Evolutionary conservation across 1,140 invertebrate species (phyloP).

Genomic region (Conus ventricosus): DNA sequence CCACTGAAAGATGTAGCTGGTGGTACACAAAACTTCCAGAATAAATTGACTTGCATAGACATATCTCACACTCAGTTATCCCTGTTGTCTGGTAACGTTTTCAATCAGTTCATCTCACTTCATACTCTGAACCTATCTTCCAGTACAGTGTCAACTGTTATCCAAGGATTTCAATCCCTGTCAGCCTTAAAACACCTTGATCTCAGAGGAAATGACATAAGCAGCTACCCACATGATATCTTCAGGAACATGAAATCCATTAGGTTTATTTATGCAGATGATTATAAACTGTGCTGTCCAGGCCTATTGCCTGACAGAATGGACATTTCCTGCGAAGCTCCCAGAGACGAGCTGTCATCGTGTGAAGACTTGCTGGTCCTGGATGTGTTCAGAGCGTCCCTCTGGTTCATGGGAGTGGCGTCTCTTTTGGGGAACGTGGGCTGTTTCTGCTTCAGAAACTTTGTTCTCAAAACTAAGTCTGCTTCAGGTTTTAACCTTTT

Average conservation of each 20-base stretch:
- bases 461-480: neutral
- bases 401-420: neutral
- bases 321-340: neutral
- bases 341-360: neutral
- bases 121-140: neutral
- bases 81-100: neutral
- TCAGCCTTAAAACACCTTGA: neutral
- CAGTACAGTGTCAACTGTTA: neutral
- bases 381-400: neutral
- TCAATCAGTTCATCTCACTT: neutral
- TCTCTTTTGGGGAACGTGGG: neutral
- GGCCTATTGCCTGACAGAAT: neutral
- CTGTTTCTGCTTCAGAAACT: neutral
- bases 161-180: neutral
- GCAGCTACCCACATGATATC: neutral
- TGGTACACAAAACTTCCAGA: neutral
- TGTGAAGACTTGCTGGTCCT: neutral
- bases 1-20: neutral
- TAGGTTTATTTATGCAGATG: neutral
- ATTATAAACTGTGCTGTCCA: conserved; percentile 5
- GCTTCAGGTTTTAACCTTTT: neutral
- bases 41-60: neutral
- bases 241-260: neutral
- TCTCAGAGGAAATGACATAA: neutral
- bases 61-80: neutral